A percentile compares a stretch with the other conserved stretches of the same genome.
Conservation (phyloP, 2,797 vertebrate species). For the Danio choprae region DNA sequence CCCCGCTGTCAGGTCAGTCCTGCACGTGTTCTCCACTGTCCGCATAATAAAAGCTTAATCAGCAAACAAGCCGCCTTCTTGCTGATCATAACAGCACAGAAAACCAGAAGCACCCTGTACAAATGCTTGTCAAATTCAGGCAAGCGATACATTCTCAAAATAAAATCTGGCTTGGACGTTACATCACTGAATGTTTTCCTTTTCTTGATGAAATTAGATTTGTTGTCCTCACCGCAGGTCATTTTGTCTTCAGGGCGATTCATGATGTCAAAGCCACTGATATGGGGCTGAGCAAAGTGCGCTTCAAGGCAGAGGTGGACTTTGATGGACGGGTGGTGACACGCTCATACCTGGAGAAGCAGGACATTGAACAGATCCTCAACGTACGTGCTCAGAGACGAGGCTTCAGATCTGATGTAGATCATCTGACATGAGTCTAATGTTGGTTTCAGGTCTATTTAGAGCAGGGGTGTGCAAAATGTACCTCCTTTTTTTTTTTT, state of each 20-base stretch:
- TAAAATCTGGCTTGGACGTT: not conserved
- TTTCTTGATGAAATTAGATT: slow-evolving; percentile 29
- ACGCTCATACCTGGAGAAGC: slow-evolving; percentile 96
- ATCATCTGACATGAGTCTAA: not conserved
- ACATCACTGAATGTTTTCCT: not conserved
- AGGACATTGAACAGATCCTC: slow-evolving; percentile 96
- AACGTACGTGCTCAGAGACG: slow-evolving; percentile 78
- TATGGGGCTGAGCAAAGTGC: slow-evolving; percentile 95
- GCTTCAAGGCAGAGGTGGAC: slow-evolving; percentile 99
- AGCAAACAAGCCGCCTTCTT: not conserved
- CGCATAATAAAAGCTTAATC: slow-evolving; percentile 4
- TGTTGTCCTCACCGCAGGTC: slow-evolving; percentile 24
- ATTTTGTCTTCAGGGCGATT: slow-evolving; percentile 85
- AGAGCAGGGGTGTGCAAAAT: too few relatives aligned
- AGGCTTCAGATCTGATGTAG: not conserved
- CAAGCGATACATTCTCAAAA: not conserved
- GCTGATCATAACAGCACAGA: not conserved
- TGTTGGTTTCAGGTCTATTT: not conserved
- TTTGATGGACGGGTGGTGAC: slow-evolving; percentile 98
- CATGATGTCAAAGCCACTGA: slow-evolving; percentile 99
- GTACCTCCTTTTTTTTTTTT: too few relatives aligned
- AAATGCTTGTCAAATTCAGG: slow-evolving; percentile 1
- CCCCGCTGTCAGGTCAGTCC: slow-evolving; percentile 90
- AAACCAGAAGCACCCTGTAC: not conserved
- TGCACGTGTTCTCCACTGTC: not conserved